Evolutionary conservation across 2,113 vertebrate species (phyloP), one percentile per base, ranked within the genome.

Genomic region (Dipodomys ordii): DNA sequence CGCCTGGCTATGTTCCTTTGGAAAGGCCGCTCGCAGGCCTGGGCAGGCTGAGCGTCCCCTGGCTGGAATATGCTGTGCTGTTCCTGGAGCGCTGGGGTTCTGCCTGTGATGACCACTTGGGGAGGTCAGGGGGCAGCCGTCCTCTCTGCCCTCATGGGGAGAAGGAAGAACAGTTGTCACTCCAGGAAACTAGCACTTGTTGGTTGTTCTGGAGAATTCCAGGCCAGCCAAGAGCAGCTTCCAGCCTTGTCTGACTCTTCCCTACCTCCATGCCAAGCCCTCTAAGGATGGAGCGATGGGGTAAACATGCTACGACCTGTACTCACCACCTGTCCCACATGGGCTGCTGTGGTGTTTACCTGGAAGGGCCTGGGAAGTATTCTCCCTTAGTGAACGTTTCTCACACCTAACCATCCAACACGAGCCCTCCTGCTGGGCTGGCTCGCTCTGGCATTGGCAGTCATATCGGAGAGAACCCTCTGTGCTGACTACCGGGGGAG

Each of bases 101-200:
- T 8, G n/a, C 35, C 35, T 39, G 35, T 39, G 35, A 39, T 39
- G 35, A 39, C 35, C 35, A 39, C 35, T 39, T 39, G 9, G n/a
- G 39, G 32, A 8, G 7, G 8, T 53, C 28, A 44, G 27, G 22
- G 16, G 8, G 65, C 3, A 22, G 10, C 39, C 19, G 35, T 32
- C 27, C 20, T 39, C 53, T 12, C 1, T 11, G 6, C 12, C n/a
- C 27, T 28, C 16, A 3, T 9, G 39, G 28, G 46, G 6, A 12
- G 19, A 25, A 44, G 13, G 23, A 22, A 23, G 35, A 10, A n/a
- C 11, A 8, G 11, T 71, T 16, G 0, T 1, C 4, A 0, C 60
- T 53, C 4, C 0, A 35, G 79, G n/a, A 65, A 25, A 49, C 19
- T 1, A 20, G 25, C 20, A 13, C 28, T 35, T 32, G 13, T 18